A percentile compares a stretch with the other conserved stretches of the same genome.
Evolutionary conservation across 2,113 vertebrate species (phyloP).

Genomic region (Corythornis vintsioides): DNA sequence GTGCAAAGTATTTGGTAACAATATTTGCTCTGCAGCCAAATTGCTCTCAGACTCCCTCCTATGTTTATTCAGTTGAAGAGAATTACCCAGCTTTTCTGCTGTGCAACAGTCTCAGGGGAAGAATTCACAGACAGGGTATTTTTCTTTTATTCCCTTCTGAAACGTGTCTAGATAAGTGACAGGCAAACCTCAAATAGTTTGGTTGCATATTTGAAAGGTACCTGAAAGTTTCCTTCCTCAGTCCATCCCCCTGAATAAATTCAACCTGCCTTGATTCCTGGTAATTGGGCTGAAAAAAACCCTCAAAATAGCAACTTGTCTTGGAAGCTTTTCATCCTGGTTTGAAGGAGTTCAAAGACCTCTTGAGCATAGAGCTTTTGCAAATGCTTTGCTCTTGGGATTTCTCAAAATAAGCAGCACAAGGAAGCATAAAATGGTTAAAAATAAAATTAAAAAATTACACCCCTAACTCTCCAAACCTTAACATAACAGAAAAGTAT

Average conservation of each 20-base stretch:
- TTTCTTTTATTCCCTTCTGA: slow-evolving; percentile 35
- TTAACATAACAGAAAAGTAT: background rate
- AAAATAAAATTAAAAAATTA: background rate
- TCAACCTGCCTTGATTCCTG: background rate
- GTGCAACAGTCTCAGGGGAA: background rate
- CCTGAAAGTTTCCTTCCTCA: background rate
- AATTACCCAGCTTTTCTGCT: slow-evolving; percentile 33
- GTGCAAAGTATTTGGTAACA: slow-evolving; percentile 23
- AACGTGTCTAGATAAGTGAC: slow-evolving; percentile 36
- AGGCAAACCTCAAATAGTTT: slow-evolving; percentile 4
- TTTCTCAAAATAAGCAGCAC: background rate
- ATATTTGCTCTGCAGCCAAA: slow-evolving; percentile 54
- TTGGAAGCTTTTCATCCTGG: background rate
- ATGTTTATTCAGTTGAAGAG: slow-evolving; percentile 51
- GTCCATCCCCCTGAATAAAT: background rate
- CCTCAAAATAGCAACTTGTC: background rate
- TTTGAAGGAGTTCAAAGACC: background rate
- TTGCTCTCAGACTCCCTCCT: slow-evolving; percentile 18
- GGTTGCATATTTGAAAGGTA: background rate
- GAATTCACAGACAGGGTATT: slow-evolving; percentile 48
- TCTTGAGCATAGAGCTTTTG: background rate
- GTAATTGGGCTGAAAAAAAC: background rate
- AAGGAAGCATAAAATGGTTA: background rate
- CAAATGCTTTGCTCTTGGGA: background rate
- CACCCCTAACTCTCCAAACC: background rate